Base-by-base conservation (phyloP, 2,113 vertebrate species). In the Ranitomeya variabilis region DNA sequence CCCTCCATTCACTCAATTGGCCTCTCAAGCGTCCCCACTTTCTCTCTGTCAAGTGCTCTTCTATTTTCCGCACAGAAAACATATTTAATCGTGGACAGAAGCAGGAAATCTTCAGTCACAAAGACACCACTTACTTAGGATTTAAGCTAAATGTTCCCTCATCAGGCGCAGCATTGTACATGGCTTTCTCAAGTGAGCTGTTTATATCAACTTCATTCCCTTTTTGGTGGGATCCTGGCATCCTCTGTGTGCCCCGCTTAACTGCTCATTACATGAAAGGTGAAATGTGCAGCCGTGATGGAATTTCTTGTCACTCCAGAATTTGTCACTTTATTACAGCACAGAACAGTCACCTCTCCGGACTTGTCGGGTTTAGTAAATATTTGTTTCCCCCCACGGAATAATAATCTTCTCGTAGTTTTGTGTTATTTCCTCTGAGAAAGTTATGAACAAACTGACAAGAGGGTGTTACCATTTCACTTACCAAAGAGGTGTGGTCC, bases 81-180 rank as follows among this genome's bases (percentile, higher is more conserved):
- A 94, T 95, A 95, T 96, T 97, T 95, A 93, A 94, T 94, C 92
- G 74, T 11, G n/a, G 94, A 97, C 95, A 95, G 95, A 96, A 97
- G 97, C 96, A 97, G 97, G 96, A 98, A 97, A 95, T 96, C 94
- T 95, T 97, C 94, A 91, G 93, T 95, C 94, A 95, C 95, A 97
- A 96, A 97, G 97, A 95, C 95, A 95, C 93, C 93, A 94, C 93
- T 93, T 94, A 92, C 84, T 93, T 94, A 94, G 93, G 2, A 76
- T 88, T 90, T 91, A 82, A 90, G 91, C 91, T 90, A 86, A 93
- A 91, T 78, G 87, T 92, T 93, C 93, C 92, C 91, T 93, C 93
- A 92, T 91, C 86, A 88, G 51, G 90, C 87, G 67, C 66, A 74
- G 86, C 90, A 90, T 83, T 89, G 84, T 0, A 0, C 19, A 77